Base-by-base conservation (phyloP, 2,113 vertebrate species). In the Lagopus muta region DNA sequence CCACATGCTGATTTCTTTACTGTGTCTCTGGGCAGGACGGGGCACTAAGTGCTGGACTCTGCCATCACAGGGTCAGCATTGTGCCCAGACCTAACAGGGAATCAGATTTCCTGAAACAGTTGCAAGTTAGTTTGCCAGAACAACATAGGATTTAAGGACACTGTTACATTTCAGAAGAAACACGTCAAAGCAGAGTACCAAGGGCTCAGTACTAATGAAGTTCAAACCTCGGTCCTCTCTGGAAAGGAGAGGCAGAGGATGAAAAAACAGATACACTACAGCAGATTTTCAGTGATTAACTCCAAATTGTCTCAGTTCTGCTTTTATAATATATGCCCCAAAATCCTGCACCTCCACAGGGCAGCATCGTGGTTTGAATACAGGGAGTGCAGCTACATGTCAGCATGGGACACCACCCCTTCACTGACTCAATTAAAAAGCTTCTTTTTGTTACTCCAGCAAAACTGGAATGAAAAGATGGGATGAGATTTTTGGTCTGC, bases 141-240 rank as follows among this genome's bases (percentile, higher is more conserved):
- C 34, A 55, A 7, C 13, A 3, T 4, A 45, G 34, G 10, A 8
- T 48, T 76, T 65, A 13, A 57, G 34, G 42, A 11, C 32, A 60
- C 20, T 6, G 0, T 45, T 62, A 22, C 6, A 1, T 54, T 70
- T 61, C 24, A 30, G 52, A 50, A 62, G 40, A 81, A 34, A 55
- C 0, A 1, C 34, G 14, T 36, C 48, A 89, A 42, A 54, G 64
- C 38, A 40, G 43, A 36, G 24, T 52, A 28, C 36, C 15, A 15
- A 38, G 28, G 67, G 13, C 40, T 62, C 58, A 21, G 22, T 36
- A 10, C 36, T 76, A 40, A 40, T 3, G 43, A 8, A 16, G 1
- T 1, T 18, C 9, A 16, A 0, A 32, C 34, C 25, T 75, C 64
- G 28, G 34, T 50, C 34, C 1, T 1, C 8, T 36, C 42, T 54